Percentiles rank a stretch among this genome's conserved stretches.
Conservation (phyloP, 2,113 vertebrate species). For the Urocynchramus pylzowi region DNA sequence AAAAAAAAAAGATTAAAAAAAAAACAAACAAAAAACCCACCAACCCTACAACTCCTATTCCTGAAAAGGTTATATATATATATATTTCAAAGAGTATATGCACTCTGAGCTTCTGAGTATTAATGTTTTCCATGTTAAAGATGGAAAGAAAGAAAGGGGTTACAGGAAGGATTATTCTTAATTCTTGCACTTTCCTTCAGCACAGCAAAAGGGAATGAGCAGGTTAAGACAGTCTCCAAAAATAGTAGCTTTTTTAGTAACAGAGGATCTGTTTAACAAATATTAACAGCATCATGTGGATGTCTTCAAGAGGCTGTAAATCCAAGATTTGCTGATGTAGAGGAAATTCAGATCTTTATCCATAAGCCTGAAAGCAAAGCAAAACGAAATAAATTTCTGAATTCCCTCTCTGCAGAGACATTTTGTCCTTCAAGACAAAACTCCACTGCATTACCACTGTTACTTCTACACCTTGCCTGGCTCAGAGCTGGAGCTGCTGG, state of each 20-base stretch:
- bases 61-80: not conserved
- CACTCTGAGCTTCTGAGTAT: not conserved
- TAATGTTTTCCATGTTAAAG: not conserved
- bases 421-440: slow-evolving; percentile 13
- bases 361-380: slow-evolving; percentile 7
- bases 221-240: not conserved
- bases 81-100: not conserved
- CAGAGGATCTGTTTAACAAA: slow-evolving; percentile 10
- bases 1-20: not conserved
- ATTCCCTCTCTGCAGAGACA: not conserved
- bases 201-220: not conserved
- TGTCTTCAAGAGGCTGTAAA: slow-evolving; percentile 14
- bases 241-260: not conserved
- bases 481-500: not conserved
- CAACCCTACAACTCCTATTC: not conserved
- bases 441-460: not conserved
- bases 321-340: not conserved
- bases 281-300: not conserved
- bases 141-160: not conserved
- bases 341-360: slow-evolving; percentile 20
- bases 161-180: not conserved
- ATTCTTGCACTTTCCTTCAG: not conserved
- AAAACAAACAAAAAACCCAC: too few relatives aligned
- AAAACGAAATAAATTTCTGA: not conserved
- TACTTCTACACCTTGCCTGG: not conserved